A percentile compares a stretch with the other conserved stretches of the same genome.
These are phyloP conservation scores for Drosophila biarmipes DNA, from an alignment of 1,140 invertebrate genomes.

Conservation along the genomic window DNA sequence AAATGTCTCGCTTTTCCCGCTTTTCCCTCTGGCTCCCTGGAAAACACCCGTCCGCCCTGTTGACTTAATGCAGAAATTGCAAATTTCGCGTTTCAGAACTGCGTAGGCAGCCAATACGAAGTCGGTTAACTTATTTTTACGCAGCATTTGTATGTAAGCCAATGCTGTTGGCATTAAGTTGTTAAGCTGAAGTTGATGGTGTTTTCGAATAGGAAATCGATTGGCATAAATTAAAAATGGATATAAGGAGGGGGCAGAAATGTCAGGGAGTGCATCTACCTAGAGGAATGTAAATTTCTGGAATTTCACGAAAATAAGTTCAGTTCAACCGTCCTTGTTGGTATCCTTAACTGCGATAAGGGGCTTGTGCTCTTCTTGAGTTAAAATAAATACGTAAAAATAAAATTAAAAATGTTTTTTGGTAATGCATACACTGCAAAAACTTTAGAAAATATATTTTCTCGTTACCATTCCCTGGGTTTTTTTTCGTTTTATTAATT, in stretches of 20 bases:
- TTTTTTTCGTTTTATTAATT: too few relatives aligned
- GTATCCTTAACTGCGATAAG: too few relatives aligned
- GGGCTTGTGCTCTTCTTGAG: too few relatives aligned
- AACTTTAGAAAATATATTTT: too few relatives aligned
- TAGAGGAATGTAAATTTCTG: too few relatives aligned
- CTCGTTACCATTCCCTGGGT: too few relatives aligned
- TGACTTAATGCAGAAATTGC: constrained; percentile 75
- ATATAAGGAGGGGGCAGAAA: background rate
- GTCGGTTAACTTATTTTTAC: constrained; percentile 38
- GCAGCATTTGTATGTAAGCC: background rate
- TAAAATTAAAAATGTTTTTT: too few relatives aligned
- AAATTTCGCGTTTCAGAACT: constrained; percentile 56
- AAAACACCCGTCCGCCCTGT: constrained; percentile 33
- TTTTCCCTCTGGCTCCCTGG: background rate
- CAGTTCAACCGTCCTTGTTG: too few relatives aligned
- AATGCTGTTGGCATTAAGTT: constrained; percentile 52
- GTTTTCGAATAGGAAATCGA: constrained; percentile 35
- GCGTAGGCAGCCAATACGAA: constrained; percentile 32
- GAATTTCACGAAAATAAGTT: too few relatives aligned
- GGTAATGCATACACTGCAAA: too few relatives aligned
- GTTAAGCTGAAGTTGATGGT: constrained; percentile 60
- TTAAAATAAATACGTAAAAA: too few relatives aligned
- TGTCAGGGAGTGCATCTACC: background rate
- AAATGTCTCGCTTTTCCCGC: constrained; percentile 34
- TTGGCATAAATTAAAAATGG: constrained; percentile 57